Percentiles rank a stretch among this genome's conserved stretches.
These are phyloP conservation scores for Dryadula phaetusa DNA, from an alignment of 2,888 invertebrate genomes.

Conservation along the genomic window DNA sequence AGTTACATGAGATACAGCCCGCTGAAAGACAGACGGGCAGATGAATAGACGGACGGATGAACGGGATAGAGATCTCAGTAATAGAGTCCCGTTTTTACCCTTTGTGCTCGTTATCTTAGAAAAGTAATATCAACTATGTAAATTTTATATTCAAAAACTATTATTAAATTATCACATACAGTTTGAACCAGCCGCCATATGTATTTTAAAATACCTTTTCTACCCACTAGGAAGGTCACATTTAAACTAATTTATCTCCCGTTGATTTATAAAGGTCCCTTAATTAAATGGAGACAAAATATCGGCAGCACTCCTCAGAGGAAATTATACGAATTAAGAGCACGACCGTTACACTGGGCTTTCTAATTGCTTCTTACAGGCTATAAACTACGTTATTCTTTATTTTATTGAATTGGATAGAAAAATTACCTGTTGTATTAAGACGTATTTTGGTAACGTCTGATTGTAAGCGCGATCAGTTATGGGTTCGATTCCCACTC, in stretches of 20 bases:
- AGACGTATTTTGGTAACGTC: too few species aligned
- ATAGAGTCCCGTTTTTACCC: too few species aligned
- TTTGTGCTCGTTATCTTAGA: too few species aligned
- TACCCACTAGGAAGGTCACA: constrained; percentile 46
- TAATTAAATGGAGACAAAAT: constrained; percentile 60
- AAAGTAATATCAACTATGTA: not conserved
- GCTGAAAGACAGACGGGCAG: too few species aligned
- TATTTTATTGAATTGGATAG: not conserved
- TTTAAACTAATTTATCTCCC: constrained; percentile 70
- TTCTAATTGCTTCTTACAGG: constrained; percentile 35
- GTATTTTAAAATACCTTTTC: constrained; percentile 27
- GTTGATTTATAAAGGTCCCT: constrained; percentile 59
- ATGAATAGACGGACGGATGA: too few species aligned
- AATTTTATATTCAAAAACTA: not conserved
- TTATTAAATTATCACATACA: constrained; percentile 4
- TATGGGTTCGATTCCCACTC: too few species aligned
- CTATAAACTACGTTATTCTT: not conserved
- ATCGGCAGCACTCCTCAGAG: constrained; percentile 48
- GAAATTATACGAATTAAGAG: constrained; percentile 50
- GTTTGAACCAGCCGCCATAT: not conserved
- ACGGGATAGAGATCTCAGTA: too few species aligned
- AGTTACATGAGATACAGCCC: too few species aligned
- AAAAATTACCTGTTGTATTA: not conserved
- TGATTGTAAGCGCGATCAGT: too few species aligned
- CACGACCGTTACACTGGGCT: constrained; percentile 37